Conservation (phyloP, 2,113 vertebrate species). For the Bubalus kerabau region DNA sequence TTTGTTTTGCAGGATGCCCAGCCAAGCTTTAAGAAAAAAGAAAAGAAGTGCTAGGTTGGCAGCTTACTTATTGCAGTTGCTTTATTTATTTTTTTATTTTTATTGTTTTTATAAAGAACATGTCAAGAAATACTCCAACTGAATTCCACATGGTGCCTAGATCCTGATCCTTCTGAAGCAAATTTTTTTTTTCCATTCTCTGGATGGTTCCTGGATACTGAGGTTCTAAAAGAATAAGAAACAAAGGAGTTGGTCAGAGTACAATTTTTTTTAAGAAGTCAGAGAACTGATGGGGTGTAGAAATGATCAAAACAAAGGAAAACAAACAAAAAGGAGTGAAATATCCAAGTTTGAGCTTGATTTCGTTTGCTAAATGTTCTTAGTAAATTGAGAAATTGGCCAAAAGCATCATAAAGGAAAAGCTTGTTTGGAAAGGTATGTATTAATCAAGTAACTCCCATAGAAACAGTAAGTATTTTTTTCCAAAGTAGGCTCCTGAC, state of each 20-base stretch:
- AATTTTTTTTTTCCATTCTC: background rate
- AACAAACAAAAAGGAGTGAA: background rate
- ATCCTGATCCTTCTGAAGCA: slow-evolving; percentile 13
- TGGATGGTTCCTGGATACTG: background rate
- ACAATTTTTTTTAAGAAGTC: background rate
- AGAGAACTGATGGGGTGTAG: background rate
- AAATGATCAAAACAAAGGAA: background rate
- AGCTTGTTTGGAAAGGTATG: background rate
- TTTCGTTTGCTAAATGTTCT: slow-evolving; percentile 25
- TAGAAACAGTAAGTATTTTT: background rate
- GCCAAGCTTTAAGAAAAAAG: background rate
- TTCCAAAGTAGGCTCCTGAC: background rate
- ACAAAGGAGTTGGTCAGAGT: background rate
- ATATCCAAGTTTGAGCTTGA: background rate
- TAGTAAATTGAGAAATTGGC: background rate
- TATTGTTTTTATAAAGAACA: slow-evolving; percentile 3
- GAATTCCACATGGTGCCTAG: background rate
- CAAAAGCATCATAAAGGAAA: background rate
- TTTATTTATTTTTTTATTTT: background rate
- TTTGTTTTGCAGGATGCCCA: background rate
- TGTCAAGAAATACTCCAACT: background rate
- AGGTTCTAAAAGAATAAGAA: background rate
- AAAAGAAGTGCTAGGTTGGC: background rate
- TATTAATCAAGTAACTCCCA: background rate
- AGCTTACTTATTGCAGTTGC: background rate